Evolutionary conservation across 2,113 vertebrate genomes (phyloP).

Genomic region (Smithornis capensis): DNA sequence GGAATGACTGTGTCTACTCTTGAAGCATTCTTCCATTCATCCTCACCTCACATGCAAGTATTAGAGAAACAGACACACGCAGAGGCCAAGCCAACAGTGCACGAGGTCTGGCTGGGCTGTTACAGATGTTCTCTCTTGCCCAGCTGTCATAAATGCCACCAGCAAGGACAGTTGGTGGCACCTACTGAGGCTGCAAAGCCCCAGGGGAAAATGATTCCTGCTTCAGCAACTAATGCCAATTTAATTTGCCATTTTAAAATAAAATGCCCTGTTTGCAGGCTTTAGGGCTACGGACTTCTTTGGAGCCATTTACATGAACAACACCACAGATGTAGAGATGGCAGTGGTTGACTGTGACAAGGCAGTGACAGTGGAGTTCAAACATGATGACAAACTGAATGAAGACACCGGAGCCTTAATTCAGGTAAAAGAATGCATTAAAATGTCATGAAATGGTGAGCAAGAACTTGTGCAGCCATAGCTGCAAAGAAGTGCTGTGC

Average conservation of each 20-base stretch:
- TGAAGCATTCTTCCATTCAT: neutral
- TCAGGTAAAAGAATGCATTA: slow-evolving; percentile 68
- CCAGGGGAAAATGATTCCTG: neutral
- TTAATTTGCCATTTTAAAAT: neutral
- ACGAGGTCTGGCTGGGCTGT: neutral
- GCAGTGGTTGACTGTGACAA: slow-evolving; percentile 91
- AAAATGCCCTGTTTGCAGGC: slow-evolving; percentile 65
- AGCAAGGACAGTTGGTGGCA: neutral
- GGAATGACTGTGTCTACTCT: neutral
- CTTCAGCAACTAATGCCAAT: neutral
- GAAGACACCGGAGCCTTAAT: slow-evolving; percentile 88
- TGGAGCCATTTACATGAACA: slow-evolving; percentile 91
- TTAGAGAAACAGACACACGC: neutral
- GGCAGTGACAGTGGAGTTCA: slow-evolving; percentile 91
- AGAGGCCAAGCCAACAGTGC: neutral
- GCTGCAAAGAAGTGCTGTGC: too few relatives aligned
- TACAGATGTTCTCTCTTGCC: neutral
- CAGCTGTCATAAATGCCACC: neutral
- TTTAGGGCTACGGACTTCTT: slow-evolving; percentile 95
- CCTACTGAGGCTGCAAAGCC: neutral
- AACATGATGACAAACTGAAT: slow-evolving; percentile 89
- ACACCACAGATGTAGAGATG: slow-evolving; percentile 94
- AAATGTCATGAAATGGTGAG: neutral
- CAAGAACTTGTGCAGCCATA: neutral
- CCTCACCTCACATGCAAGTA: neutral